A percentile compares a stretch with the other conserved stretches of the same genome.
Conservation (phyloP, 2,113 vertebrate genomes). For the Hypomesus transpacificus region DNA sequence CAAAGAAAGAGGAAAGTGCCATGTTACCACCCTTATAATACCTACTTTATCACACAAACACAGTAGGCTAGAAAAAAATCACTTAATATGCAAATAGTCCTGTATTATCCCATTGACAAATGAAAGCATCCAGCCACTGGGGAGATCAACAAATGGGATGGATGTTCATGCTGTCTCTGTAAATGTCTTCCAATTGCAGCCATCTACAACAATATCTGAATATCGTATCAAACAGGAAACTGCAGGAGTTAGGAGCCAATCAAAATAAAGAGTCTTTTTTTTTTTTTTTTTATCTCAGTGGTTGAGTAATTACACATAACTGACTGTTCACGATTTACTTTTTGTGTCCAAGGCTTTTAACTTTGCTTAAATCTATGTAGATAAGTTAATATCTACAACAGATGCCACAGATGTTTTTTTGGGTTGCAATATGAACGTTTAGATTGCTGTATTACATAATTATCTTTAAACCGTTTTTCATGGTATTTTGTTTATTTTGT, state of each 20-base stretch:
- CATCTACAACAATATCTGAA: background rate
- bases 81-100: background rate
- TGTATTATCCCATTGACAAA: background rate
- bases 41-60: slow-evolving; percentile 4
- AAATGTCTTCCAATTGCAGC: background rate
- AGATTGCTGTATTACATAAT: slow-evolving; percentile 1
- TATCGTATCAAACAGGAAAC: slow-evolving; percentile 1
- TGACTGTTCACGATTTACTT: background rate
- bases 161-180: background rate
- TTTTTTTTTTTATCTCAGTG: background rate
- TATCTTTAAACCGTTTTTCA: background rate
- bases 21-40: background rate
- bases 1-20: background rate
- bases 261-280: background rate
- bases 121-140: background rate
- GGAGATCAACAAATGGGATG: background rate
- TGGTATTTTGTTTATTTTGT: background rate
- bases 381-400: too few relatives aligned
- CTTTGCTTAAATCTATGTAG: too few relatives aligned
- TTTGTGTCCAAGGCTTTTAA: too few relatives aligned
- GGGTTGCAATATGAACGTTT: too few relatives aligned
- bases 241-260: background rate
- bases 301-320: background rate
- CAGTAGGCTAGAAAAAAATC: background rate
- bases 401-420: too few relatives aligned